These are phyloP conservation scores for Ommatoiulus sabulosus DNA, from an alignment of 2,888 invertebrate species.

Conservation along the genomic window DNA sequence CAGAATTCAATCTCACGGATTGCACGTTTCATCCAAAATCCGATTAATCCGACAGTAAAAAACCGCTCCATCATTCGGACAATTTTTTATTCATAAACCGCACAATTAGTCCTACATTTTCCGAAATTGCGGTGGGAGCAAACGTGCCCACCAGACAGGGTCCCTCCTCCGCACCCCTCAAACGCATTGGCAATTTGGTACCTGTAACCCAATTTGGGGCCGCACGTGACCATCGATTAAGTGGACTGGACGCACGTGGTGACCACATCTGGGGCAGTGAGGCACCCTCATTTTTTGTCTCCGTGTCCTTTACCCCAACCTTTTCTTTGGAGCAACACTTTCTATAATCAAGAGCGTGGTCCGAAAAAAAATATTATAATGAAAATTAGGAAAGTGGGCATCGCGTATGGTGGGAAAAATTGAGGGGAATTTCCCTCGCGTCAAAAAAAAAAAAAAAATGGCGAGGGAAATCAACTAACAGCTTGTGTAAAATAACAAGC, in stretches of 20 bases:
- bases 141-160: background rate
- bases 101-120: background rate
- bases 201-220: slow-evolving; percentile 27
- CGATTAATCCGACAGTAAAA: background rate
- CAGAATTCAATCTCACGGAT: background rate
- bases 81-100: slow-evolving; percentile 13
- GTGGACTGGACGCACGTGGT: slow-evolving; percentile 30
- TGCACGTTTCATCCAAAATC: background rate
- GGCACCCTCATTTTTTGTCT: background rate
- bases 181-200: background rate
- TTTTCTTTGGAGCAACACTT: background rate
- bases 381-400: slow-evolving; percentile 15
- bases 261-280: background rate
- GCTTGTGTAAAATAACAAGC: slow-evolving; percentile 32
- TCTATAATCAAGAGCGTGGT: background rate
- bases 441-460: background rate
- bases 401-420: slow-evolving; percentile 15
- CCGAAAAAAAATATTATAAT: background rate
- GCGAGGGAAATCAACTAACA: slow-evolving; percentile 39
- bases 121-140: background rate
- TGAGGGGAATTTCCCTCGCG: background rate
- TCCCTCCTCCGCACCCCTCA: background rate
- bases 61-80: slow-evolving; percentile 15
- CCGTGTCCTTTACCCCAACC: background rate
- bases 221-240: slow-evolving; percentile 36